These are phyloP conservation scores for Laticauda laticaudata DNA, from an alignment of 2,113 vertebrate genomes.

Conservation along the genomic window DNA sequence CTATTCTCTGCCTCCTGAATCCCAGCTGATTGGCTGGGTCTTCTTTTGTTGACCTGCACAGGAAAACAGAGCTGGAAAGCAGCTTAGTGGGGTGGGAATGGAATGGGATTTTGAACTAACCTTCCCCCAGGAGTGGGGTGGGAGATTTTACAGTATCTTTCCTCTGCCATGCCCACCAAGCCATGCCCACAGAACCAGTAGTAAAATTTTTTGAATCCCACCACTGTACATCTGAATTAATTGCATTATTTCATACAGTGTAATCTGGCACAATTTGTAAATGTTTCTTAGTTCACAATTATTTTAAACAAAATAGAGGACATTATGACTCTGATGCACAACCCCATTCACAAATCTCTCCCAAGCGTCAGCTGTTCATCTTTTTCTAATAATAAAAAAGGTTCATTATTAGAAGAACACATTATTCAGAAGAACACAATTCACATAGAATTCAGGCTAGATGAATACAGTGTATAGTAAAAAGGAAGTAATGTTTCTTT, in stretches of 20 bases:
- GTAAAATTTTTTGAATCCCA: no score
- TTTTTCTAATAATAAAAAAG: background rate
- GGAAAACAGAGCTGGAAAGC: no score
- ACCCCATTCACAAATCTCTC: background rate
- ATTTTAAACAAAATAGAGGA: background rate
- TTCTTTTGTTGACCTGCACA: no score
- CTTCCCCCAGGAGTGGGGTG: no score
- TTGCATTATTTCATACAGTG: background rate
- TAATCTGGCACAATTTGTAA: background rate
- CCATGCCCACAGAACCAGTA: no score
- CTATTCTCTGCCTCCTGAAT: no score
- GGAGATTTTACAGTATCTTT: no score
- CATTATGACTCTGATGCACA: background rate
- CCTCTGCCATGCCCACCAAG: no score
- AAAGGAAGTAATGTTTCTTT: background rate
- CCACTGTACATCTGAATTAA: slow-evolving; percentile 8
- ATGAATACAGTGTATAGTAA: background rate
- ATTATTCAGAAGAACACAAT: background rate
- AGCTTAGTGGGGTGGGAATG: no score
- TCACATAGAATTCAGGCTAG: background rate
- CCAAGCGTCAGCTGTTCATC: background rate
- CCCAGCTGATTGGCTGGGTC: no score
- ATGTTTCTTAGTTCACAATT: background rate
- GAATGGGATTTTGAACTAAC: no score
- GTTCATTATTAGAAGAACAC: background rate